These are phyloP conservation scores for Gavialis gangeticus DNA, from an alignment of 2,113 vertebrate species.

Conservation along the genomic window DNA sequence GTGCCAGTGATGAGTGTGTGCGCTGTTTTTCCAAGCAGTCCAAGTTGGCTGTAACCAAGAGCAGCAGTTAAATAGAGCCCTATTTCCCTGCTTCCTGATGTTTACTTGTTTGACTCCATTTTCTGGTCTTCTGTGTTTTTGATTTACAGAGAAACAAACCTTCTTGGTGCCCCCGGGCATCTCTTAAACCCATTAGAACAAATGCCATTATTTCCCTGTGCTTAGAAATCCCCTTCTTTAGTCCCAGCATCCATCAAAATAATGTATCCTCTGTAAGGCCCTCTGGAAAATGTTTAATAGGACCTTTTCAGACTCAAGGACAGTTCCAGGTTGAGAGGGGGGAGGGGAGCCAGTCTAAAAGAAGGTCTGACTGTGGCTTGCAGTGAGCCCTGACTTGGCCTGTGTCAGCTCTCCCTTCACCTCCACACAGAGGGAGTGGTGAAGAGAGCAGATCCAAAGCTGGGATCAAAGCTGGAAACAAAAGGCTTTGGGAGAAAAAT, in stretches of 20 bases:
- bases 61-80: constrained; percentile 73
- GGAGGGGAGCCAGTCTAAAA: constrained; percentile 58
- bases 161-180: constrained; percentile 77
- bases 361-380: constrained; percentile 65
- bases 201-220: constrained; percentile 72
- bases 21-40: constrained; percentile 76
- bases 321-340: constrained; percentile 61
- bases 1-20: constrained; percentile 78
- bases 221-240: constrained; percentile 68
- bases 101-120: constrained; percentile 79
- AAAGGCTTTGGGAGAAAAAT: constrained; percentile 76
- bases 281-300: constrained; percentile 68
- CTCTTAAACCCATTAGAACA: constrained; percentile 73
- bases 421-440: constrained; percentile 64
- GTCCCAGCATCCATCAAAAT: constrained; percentile 73
- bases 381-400: constrained; percentile 74
- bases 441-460: constrained; percentile 67
- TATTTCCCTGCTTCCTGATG: constrained; percentile 72
- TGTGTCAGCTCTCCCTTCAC: constrained; percentile 69
- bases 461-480: constrained; percentile 77
- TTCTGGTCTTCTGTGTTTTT: constrained; percentile 81
- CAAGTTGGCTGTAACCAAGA: constrained; percentile 81
- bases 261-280: constrained; percentile 70
- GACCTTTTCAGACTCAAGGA: constrained; percentile 67
- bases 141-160: constrained; percentile 80